Evolutionary conservation across 2,888 invertebrate species (phyloP).

Genomic region (Ormyrus rosae): DNA sequence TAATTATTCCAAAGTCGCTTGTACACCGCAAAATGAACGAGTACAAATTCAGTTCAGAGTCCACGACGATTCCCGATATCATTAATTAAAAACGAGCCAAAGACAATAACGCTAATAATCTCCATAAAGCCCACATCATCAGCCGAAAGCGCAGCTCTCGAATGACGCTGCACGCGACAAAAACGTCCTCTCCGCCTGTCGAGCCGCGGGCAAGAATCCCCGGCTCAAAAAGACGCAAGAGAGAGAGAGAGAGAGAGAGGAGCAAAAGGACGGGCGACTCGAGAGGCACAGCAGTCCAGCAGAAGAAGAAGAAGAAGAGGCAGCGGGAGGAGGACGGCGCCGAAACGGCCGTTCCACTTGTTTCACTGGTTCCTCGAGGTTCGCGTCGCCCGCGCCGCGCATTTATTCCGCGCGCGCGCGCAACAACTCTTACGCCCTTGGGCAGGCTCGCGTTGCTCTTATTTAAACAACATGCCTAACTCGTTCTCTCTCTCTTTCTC

Average conservation of each 20-base stretch:
- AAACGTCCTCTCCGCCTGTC: background rate
- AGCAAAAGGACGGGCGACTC: too few relatives aligned
- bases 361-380: conserved; percentile 58
- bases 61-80: too few relatives aligned
- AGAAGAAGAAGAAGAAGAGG: background rate
- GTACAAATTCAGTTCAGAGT: too few relatives aligned
- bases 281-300: background rate
- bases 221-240: background rate
- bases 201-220: background rate
- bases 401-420: conserved; percentile 61
- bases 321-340: conserved; percentile 35
- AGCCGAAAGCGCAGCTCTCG: background rate
- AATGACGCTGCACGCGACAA: conserved; percentile 2
- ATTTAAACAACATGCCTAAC: conserved; percentile 75
- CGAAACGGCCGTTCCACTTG: conserved; percentile 66
- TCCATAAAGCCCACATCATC: too few relatives aligned
- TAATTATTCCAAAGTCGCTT: too few relatives aligned
- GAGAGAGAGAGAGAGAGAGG: background rate
- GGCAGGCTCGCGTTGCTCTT: conserved; percentile 70
- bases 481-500: conserved; percentile 65
- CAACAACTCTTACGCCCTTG: conserved; percentile 73
- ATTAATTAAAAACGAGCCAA: too few relatives aligned
- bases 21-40: too few relatives aligned
- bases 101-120: too few relatives aligned
- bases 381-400: conserved; percentile 57